Percentiles rank a stretch among this genome's conserved stretches.
Conservation (phyloP, 2,797 vertebrate genomes). For the Graptemys geographica region DNA sequence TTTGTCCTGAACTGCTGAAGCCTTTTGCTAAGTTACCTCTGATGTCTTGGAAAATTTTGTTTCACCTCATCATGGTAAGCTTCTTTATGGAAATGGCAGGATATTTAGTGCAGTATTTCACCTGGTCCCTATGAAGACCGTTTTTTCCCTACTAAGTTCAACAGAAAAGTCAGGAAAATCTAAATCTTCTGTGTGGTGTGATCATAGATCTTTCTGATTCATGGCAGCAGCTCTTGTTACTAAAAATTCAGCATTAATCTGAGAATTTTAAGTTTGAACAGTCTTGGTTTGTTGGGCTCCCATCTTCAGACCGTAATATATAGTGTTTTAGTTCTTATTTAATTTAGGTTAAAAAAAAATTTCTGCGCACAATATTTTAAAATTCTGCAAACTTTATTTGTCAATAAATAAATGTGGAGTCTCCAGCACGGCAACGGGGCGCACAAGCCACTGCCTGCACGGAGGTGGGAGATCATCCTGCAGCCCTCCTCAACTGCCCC, state of each 20-base stretch:
- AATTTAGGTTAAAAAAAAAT: not conserved
- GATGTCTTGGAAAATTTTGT: not conserved
- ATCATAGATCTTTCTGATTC: not conserved
- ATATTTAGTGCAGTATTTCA: not conserved
- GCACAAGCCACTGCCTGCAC: no score
- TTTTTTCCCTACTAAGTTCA: not conserved
- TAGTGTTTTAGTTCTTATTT: not conserved
- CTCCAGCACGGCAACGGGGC: no score
- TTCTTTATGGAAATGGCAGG: not conserved
- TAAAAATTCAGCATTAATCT: not conserved
- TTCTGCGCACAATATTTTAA: no score
- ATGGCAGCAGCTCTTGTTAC: not conserved
- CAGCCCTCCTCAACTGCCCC: no score
- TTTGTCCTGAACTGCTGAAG: not conserved
- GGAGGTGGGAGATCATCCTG: no score
- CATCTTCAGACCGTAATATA: not conserved
- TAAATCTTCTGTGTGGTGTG: not conserved
- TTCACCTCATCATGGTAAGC: not conserved
- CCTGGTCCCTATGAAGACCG: not conserved
- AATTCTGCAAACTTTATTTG: no score
- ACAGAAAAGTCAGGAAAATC: not conserved
- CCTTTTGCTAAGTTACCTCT: not conserved
- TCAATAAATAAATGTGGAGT: no score
- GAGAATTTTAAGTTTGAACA: not conserved
- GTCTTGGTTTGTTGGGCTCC: not conserved